Evolutionary conservation across 2,888 invertebrate genomes (phyloP).

Genomic region (Apotomis turbidana): DNA sequence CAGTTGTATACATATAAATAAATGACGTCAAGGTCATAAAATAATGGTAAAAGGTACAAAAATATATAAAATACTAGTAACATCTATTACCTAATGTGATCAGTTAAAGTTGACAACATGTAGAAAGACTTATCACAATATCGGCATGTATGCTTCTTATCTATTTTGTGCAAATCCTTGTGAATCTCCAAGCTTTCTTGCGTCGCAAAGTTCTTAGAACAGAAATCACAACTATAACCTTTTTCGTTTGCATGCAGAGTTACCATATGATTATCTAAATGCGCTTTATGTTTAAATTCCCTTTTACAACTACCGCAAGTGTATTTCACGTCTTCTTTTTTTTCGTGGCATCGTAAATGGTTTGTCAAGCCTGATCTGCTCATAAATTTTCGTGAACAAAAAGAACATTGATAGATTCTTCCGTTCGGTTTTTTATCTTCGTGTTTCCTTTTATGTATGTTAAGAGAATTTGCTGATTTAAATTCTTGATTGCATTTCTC

Average conservation of each 20-base stretch:
- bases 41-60: too few relatives aligned
- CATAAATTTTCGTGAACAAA: constrained; percentile 69
- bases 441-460: constrained; percentile 48
- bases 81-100: constrained; percentile 73
- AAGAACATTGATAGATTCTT: constrained; percentile 59
- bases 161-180: constrained; percentile 71
- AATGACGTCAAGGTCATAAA: too few relatives aligned
- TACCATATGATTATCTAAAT: constrained; percentile 79
- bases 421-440: constrained; percentile 37
- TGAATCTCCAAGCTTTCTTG: constrained; percentile 75
- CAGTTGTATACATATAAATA: too few relatives aligned
- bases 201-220: constrained; percentile 67
- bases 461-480: constrained; percentile 47
- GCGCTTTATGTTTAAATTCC: constrained; percentile 83
- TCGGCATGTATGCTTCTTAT: constrained; percentile 79
- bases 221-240: constrained; percentile 76
- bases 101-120: constrained; percentile 83
- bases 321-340: constrained; percentile 57
- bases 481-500: constrained; percentile 50
- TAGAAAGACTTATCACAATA: constrained; percentile 72
- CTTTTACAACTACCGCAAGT: constrained; percentile 69
- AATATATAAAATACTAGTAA: too few relatives aligned
- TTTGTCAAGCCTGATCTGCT: constrained; percentile 60
- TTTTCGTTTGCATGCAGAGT: constrained; percentile 73
- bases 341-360: constrained; percentile 66